These are phyloP conservation scores for Flexamia atlantica DNA, from an alignment of 2,888 invertebrate species.

Conservation along the genomic window DNA sequence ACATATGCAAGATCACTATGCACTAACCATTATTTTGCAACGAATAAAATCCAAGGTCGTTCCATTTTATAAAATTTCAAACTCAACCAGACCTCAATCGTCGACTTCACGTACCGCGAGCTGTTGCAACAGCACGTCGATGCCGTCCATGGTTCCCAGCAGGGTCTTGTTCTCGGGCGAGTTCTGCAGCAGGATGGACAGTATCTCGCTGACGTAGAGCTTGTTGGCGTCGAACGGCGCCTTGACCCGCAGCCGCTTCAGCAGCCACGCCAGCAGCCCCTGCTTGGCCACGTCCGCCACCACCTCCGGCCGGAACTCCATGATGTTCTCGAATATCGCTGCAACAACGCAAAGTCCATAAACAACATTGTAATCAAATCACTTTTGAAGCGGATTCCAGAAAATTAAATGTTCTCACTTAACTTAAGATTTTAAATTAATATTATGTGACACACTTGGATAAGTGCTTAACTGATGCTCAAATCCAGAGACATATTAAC, in stretches of 20 bases:
- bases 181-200: slow-evolving; percentile 96
- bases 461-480: too few relatives aligned
- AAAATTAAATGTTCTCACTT: too few relatives aligned
- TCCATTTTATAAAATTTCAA: too few relatives aligned
- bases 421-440: too few relatives aligned
- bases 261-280: slow-evolving; percentile 94
- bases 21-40: too few relatives aligned
- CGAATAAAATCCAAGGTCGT: too few relatives aligned
- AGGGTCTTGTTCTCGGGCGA: slow-evolving; percentile 88
- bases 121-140: slow-evolving; percentile 97
- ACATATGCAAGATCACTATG: too few relatives aligned
- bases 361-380: too few relatives aligned
- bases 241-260: slow-evolving; percentile 93
- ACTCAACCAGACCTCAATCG: too few relatives aligned
- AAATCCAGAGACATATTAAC: too few relatives aligned
- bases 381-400: too few relatives aligned
- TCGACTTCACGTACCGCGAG: slow-evolving; percentile 84
- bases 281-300: slow-evolving; percentile 92
- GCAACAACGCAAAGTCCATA: slow-evolving; percentile 69
- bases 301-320: slow-evolving; percentile 92
- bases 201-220: slow-evolving; percentile 96
- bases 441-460: too few relatives aligned
- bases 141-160: slow-evolving; percentile 96
- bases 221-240: slow-evolving; percentile 96
- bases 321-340: slow-evolving; percentile 96